Evolutionary conservation across 2,888 invertebrate genomes (phyloP), one percentile per base, ranked within the genome.

Genomic region (Drosophila nr. perissopoda): DNA sequence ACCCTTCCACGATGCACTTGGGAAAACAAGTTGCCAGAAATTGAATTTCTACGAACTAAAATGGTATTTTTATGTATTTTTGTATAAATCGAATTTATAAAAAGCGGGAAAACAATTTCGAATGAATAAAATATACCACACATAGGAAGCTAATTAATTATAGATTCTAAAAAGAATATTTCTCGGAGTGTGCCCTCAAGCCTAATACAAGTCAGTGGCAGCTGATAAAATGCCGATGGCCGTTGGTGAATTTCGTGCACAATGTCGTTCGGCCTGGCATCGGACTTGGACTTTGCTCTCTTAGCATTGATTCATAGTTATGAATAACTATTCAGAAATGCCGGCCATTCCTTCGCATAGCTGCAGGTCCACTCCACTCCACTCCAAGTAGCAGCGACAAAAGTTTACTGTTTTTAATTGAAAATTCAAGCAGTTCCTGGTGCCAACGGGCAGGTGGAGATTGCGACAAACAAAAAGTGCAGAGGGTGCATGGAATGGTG

Each of bases 291-390:
- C 86, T 86, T 83, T 83, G 77, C 67, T 81, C 81, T 78, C 63
- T 59, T 36, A 40, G 81, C 82, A 87, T 83, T 87, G 84, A 83
- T 87, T 83, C 83, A 87, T 78, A 70, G 78, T 78, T 87, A 76
- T 83, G 84, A 83, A 83, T 83, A 86, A 80, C 77, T 72, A 78
- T 82, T 83, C 87, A 80, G 57, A 66, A 86, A 86, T 80, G 71
- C 45, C 61, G 57, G 59, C 33, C 53, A 33, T 21, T 42, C 36
- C 51, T n/a, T 57, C 21, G 29, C 42, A 34, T 25, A 25, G 33
- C 56, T 16, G 27, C 38, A n/a, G 21, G 31, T 25, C 36, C 25
- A 38, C 7, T 25, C 45, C 25, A 38, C 7, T 25, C 45, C 38
- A 27, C n/a, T 56, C 27, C 29, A 21, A 18, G 38, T 42, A 11